Evolutionary conservation across 2,113 vertebrate genomes (phyloP).

Genomic region (Nanorana parkeri): DNA sequence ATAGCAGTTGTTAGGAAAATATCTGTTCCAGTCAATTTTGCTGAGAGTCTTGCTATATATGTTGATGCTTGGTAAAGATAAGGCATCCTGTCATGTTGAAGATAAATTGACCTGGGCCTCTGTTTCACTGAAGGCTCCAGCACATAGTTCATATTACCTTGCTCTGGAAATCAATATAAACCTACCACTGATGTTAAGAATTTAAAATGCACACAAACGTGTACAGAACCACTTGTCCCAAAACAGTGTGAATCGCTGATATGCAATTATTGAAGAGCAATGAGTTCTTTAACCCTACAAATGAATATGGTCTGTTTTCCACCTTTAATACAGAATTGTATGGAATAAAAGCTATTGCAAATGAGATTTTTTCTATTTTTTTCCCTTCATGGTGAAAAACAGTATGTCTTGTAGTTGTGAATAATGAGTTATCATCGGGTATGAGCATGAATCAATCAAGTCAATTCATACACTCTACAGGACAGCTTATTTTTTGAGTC

Average conservation of each 20-base stretch:
- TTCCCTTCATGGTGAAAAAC: neutral
- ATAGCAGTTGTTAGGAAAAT: too few relatives aligned
- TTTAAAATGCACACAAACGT: neutral
- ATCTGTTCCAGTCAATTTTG: too few relatives aligned
- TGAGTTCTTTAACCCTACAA: too few relatives aligned
- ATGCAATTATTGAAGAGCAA: neutral
- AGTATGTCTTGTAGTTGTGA: neutral
- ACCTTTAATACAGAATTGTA: neutral
- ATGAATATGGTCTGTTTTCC: too few relatives aligned
- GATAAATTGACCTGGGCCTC: neutral
- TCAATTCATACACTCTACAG: slow-evolving; percentile 33
- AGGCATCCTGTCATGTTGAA: neutral
- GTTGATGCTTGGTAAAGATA: too few relatives aligned
- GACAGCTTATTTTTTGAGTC: slow-evolving; percentile 24
- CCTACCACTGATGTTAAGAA: neutral
- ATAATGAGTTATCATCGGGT: slow-evolving; percentile 47
- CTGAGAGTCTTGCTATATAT: too few relatives aligned
- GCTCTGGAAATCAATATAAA: neutral
- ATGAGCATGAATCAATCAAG: slow-evolving; percentile 48
- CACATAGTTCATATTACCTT: neutral
- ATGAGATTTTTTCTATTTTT: neutral
- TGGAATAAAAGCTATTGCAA: neutral
- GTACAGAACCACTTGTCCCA: neutral
- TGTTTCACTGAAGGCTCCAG: neutral
- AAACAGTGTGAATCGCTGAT: neutral